A percentile compares a stretch with the other conserved stretches of the same genome.
phyloP scores from a whole-genome alignment of 2,797 vertebrate species.

The Clarias laeviceps region DNA sequence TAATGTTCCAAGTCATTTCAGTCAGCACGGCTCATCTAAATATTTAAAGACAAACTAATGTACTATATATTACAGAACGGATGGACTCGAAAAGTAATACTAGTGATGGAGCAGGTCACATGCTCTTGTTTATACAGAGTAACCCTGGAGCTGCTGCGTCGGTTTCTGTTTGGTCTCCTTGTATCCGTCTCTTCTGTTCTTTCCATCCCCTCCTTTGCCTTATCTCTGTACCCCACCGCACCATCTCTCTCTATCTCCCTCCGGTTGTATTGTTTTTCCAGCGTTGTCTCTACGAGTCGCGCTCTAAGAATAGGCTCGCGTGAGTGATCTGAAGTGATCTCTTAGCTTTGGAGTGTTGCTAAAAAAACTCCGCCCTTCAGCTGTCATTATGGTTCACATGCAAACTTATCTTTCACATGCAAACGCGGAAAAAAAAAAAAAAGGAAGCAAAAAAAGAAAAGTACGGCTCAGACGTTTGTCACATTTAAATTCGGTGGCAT shows the following conservation, averaged over 20 bases:
- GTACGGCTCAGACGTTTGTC: not conserved
- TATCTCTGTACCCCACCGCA: not conserved
- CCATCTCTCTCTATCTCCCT: not conserved
- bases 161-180: not conserved
- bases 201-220: not conserved
- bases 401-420: slow-evolving; percentile 38
- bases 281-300: not conserved
- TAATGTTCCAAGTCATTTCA: not conserved
- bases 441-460: not conserved
- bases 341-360: slow-evolving; percentile 49
- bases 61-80: not conserved
- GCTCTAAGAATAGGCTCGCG: slow-evolving; percentile 46
- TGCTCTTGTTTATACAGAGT: too few relatives aligned
- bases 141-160: not conserved
- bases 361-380: slow-evolving; percentile 46
- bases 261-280: slow-evolving; percentile 11
- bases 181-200: not conserved
- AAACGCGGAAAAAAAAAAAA: not conserved
- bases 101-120: not conserved
- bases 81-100: not conserved
- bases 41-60: not conserved
- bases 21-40: not conserved
- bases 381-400: slow-evolving; percentile 58
- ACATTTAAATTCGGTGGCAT: slow-evolving; percentile 30
- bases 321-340: slow-evolving; percentile 58